Conservation (phyloP, 2,888 invertebrate species). For the Alitta virens region DNA sequence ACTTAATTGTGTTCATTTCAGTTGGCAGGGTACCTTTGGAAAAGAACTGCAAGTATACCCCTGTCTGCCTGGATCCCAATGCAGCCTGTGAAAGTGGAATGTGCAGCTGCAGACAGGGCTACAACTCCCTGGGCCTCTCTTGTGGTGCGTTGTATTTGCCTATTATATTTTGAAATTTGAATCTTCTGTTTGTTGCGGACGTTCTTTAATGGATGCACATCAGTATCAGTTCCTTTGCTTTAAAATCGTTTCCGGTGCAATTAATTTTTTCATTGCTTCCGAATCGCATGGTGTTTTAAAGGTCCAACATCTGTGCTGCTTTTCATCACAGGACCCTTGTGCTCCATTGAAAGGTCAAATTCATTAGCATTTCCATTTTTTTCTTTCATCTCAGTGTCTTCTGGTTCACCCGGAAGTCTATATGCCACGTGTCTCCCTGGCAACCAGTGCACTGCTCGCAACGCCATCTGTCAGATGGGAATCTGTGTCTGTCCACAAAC, state of each 20-base stretch:
- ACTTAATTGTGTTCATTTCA: not conserved
- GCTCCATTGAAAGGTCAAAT: no score
- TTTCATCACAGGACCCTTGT: no score
- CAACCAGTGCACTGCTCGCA: constrained; percentile 4
- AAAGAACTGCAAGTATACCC: constrained; percentile 3
- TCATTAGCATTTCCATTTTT: no score
- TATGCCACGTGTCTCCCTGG: constrained; percentile 10
- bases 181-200: no score
- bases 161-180: no score
- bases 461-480: constrained; percentile 10
- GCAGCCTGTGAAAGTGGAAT: constrained; percentile 20
- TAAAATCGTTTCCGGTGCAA: no score
- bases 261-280: no score
- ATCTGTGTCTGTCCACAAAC: constrained; percentile 19
- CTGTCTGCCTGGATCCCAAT: constrained; percentile 17
- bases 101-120: constrained; percentile 17
- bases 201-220: no score
- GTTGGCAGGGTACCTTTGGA: constrained; percentile 13
- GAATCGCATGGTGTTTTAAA: no score
- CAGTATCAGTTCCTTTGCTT: no score
- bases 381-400: constrained; percentile 4
- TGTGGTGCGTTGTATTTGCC: constrained; percentile 24
- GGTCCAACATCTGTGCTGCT: no score
- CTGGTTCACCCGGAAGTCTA: constrained; percentile 1
- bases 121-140: constrained; percentile 5